Base-by-base conservation (phyloP, 2,797 vertebrate species). In the Pangasius macronema region DNA sequence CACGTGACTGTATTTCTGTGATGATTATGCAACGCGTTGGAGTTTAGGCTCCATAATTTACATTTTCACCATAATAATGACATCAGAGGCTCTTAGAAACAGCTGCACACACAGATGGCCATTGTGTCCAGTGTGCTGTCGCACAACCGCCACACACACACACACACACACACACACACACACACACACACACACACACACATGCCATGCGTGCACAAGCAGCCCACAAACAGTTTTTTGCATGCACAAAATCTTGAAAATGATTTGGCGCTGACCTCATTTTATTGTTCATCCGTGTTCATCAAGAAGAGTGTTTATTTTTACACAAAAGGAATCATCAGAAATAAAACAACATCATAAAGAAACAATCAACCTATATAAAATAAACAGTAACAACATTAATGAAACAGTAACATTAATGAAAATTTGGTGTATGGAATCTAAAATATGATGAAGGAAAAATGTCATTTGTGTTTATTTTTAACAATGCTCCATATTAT, bases 101-200 rank as follows among this genome's bases (percentile, higher is more conserved):
- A 75, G 67, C 39, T 1, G 39, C 61, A 86, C 85, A 57, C 85
- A 89, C 85, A 86, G 51, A 81, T 42, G 42, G 5, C 61, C 55
- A 86, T 88, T 88, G 84, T 86, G 82, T 87, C 9, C n/a, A 65
- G 51, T 39, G 76, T 33, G 55, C 82, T 59, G 51, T 42, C 24
- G 39, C 27, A 53, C 49, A 77, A 55, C 53, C 14, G 51, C 51
- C 10, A 3, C 73, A 53, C 75, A 86, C n/a, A 46, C 61, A 30
- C 57, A 30, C 61, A 83, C 68, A 59, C 82, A 81, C 75, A 22
- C 67, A 67, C 39, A 86, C 89, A 86, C 75, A 93, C 86, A 94
- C 84, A 94, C 92, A 86, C 94, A 94, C 81, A 63, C 61, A 72
- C 51, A 77, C 77, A 65, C 63, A 83, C 73, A 89, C 83, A 88